These are phyloP conservation scores for Drosophila melanogaster DNA, from an alignment of 1,140 invertebrate species.

Conservation along the genomic window DNA sequence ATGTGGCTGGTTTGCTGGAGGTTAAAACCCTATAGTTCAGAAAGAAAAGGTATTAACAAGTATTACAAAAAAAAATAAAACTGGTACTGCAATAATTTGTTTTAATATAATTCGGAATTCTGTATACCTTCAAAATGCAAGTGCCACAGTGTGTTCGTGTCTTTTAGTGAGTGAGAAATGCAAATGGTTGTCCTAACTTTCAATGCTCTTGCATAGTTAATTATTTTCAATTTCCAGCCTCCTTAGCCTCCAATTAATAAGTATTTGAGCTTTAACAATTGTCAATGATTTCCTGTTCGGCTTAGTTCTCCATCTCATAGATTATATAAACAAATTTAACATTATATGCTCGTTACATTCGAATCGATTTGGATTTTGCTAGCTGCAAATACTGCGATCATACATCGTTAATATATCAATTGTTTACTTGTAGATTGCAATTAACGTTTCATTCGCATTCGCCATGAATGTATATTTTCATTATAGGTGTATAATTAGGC, in stretches of 20 bases:
- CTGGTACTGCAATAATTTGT: neutral
- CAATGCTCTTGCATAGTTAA: neutral
- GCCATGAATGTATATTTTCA: conserved; percentile 54
- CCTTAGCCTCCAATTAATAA: conserved; percentile 23
- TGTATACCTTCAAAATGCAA: neutral
- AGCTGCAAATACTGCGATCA: conserved; percentile 21
- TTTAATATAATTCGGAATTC: neutral
- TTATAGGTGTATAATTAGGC: conserved; percentile 56
- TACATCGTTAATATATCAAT: conserved; percentile 20
- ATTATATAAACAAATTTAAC: conserved; percentile 85
- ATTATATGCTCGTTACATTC: conserved; percentile 57
- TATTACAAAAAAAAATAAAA: neutral
- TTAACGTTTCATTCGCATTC: conserved; percentile 24
- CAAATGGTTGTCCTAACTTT: conserved; percentile 15
- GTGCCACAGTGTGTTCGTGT: conserved; percentile 8
- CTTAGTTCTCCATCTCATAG: conserved; percentile 62
- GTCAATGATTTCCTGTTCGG: conserved; percentile 50
- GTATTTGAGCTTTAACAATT: conserved; percentile 78
- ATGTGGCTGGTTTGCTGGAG: neutral
- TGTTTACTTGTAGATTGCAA: conserved; percentile 36
- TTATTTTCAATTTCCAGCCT: conserved; percentile 8
- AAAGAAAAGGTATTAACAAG: neutral
- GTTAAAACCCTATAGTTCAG: neutral
- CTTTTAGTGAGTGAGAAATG: conserved; percentile 32
- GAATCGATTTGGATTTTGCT: conserved; percentile 34